phyloP scores from a whole-genome alignment of 2,888 invertebrate species.

The Dysmachus trigonus region DNA sequence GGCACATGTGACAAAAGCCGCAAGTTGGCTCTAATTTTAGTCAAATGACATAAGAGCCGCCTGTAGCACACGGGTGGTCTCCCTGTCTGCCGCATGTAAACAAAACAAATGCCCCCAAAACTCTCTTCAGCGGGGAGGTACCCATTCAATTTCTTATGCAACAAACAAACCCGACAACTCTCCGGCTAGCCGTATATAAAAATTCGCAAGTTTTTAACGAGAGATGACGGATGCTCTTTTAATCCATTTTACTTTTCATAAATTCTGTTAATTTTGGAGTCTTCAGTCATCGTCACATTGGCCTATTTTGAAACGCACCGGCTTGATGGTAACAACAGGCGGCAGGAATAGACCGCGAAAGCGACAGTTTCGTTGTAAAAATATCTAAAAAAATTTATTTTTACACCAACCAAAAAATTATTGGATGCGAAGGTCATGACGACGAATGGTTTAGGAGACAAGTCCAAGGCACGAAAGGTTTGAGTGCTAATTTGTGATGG shows the following conservation, averaged over 20 bases:
- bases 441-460: neutral
- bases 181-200: neutral
- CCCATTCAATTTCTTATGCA: conserved; percentile 23
- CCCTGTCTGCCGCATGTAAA: neutral
- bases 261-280: neutral
- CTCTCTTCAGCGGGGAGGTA: neutral
- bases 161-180: neutral
- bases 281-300: neutral
- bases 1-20: neutral
- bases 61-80: neutral
- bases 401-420: conserved; percentile 4
- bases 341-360: neutral
- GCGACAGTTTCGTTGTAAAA: neutral
- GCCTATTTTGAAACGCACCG: conserved; percentile 8
- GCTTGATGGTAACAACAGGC: conserved; percentile 7
- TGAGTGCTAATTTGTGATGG: neutral
- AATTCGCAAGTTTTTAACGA: conserved; percentile 1
- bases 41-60: conserved; percentile 32
- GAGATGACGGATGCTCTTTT: neutral
- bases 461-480: neutral
- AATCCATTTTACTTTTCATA: neutral
- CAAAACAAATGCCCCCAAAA: conserved; percentile 1
- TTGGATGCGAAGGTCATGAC: conserved; percentile 24
- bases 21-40: conserved; percentile 36
- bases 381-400: neutral